Percentiles rank a stretch among this genome's conserved stretches.
Conservation (phyloP, 2,113 vertebrate genomes). For the Oriolus oriolus region DNA sequence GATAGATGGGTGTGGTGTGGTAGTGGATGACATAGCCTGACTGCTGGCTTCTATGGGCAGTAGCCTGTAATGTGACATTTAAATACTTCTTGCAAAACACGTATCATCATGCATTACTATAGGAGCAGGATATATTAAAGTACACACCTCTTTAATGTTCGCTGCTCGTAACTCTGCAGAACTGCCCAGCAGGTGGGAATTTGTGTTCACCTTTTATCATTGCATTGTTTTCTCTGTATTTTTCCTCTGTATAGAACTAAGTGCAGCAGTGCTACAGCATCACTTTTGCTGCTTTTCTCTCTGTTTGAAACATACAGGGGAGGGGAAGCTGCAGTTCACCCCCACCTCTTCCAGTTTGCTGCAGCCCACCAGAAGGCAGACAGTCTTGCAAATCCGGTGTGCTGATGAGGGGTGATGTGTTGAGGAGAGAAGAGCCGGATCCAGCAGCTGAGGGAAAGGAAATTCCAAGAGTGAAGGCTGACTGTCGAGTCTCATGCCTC, state of each 20-base stretch:
- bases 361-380: not conserved
- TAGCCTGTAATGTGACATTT: not conserved
- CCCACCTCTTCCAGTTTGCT: not conserved
- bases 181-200: not conserved
- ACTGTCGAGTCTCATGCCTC: not conserved
- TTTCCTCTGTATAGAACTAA: not conserved
- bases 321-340: not conserved
- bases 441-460: not conserved
- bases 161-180: not conserved
- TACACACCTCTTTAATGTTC: rapidly evolving
- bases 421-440: not conserved
- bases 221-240: not conserved
- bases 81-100: not conserved
- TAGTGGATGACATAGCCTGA: not conserved
- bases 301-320: not conserved
- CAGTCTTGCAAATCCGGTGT: rapidly evolving
- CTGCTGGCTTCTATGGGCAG: not conserved
- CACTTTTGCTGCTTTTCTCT: not conserved
- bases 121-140: not conserved
- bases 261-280: not conserved
- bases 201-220: not conserved
- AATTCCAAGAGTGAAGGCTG: not conserved
- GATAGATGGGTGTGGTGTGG: not conserved
- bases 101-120: rapidly evolving
- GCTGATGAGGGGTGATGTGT: rapidly evolving